These are phyloP conservation scores for Melieria omissa DNA, from an alignment of 2,888 invertebrate genomes.

Conservation along the genomic window DNA sequence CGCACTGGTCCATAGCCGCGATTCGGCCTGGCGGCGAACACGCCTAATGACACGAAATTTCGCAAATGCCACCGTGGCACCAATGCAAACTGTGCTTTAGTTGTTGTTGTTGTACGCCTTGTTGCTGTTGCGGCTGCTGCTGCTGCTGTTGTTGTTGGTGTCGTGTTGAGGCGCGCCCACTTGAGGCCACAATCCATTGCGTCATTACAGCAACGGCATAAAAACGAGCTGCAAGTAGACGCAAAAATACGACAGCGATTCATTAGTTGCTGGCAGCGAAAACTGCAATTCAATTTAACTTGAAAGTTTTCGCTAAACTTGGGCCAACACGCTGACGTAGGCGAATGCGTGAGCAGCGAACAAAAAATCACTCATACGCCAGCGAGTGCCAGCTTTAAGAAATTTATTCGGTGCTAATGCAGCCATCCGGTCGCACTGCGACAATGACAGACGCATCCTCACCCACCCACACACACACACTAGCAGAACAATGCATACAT, in stretches of 20 bases:
- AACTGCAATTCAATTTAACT: no score
- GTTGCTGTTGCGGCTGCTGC: conserved; percentile 21
- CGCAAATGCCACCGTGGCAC: not conserved
- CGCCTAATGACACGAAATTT: not conserved
- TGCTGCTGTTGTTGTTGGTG: conserved; percentile 32
- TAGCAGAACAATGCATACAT: no score
- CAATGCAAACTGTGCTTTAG: conserved; percentile 16
- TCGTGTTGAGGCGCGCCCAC: conserved; percentile 42
- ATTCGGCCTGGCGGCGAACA: not conserved
- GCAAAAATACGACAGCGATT: not conserved
- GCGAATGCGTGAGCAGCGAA: no score
- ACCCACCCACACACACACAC: not conserved
- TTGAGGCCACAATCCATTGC: conserved; percentile 49
- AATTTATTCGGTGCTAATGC: no score
- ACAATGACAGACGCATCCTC: not conserved
- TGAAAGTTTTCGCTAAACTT: no score
- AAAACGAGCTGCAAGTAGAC: conserved; percentile 14
- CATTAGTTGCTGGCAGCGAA: no score
- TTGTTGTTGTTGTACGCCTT: conserved; percentile 30
- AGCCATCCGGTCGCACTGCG: no score
- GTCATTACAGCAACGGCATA: conserved; percentile 44
- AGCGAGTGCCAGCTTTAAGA: no score
- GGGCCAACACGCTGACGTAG: no score
- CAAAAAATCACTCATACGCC: no score
- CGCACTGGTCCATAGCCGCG: not conserved